phyloP scores from a whole-genome alignment of 2,113 vertebrate species.

The Pygoscelis antarcticus region DNA sequence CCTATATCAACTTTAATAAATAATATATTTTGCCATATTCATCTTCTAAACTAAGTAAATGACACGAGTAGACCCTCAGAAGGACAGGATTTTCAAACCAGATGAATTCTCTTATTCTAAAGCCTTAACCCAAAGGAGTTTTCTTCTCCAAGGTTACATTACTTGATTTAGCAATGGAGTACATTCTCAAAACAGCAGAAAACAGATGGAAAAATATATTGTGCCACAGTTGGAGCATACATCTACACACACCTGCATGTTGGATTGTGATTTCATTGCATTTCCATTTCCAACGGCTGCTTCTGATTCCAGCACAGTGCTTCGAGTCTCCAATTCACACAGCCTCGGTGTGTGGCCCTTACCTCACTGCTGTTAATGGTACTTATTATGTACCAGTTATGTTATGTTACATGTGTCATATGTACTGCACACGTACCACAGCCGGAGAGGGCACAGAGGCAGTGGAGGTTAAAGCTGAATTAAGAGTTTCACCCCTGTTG shows the following conservation, averaged over 20 bases:
- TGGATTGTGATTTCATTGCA: not conserved
- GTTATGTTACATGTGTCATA: too few relatives aligned
- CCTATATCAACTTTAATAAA: constrained; percentile 63
- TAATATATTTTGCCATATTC: constrained; percentile 66
- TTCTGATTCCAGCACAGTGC: not conserved
- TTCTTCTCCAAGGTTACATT: constrained; percentile 13
- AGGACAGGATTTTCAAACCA: constrained; percentile 34
- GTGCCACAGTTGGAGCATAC: not conserved
- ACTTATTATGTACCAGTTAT: too few relatives aligned
- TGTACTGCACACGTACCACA: not conserved
- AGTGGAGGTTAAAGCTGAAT: not conserved
- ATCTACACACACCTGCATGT: not conserved
- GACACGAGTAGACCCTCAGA: constrained; percentile 45
- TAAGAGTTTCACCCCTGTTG: not conserved
- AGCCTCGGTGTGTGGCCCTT: not conserved
- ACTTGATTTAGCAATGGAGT: not conserved
- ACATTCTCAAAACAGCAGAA: not conserved
- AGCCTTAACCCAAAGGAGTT: constrained; percentile 12
- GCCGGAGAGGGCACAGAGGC: not conserved
- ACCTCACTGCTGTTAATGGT: not conserved
- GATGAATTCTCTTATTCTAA: constrained; percentile 8
- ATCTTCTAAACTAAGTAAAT: constrained; percentile 63
- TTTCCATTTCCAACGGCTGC: not conserved
- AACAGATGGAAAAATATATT: not conserved
- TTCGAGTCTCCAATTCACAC: not conserved